phyloP scores from a whole-genome alignment of 2,113 vertebrate genomes.

The Bubo bubo region DNA sequence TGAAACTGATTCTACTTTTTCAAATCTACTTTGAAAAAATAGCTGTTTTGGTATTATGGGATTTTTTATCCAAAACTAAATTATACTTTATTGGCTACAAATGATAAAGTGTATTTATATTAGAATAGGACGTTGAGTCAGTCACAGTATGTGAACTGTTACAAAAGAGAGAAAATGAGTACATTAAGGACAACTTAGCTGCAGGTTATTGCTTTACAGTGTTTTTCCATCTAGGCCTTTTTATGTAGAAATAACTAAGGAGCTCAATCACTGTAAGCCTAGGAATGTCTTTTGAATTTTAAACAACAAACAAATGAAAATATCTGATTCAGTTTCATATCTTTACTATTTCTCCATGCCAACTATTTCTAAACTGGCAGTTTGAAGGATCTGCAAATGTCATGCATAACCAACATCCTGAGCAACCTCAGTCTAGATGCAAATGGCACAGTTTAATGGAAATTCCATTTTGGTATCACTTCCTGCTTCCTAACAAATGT shows the following conservation, averaged over 20 bases:
- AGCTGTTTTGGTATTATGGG: background rate
- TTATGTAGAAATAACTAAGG: background rate
- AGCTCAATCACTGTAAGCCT: background rate
- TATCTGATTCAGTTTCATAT: background rate
- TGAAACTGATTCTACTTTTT: background rate
- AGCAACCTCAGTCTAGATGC: background rate
- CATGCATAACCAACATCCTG: background rate
- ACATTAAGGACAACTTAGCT: background rate
- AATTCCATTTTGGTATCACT: background rate
- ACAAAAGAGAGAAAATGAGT: conserved; percentile 7
- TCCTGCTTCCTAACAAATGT: background rate
- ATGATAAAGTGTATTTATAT: background rate
- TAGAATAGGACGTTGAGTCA: background rate
- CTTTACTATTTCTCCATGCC: background rate
- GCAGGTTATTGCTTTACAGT: conserved; percentile 16
- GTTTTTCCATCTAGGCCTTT: conserved; percentile 13
- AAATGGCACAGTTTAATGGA: background rate
- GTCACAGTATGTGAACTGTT: background rate
- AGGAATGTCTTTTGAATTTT: background rate
- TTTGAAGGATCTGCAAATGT: background rate
- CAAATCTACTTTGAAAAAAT: background rate
- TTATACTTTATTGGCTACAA: background rate
- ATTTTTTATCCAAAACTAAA: background rate
- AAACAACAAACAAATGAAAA: conserved; percentile 17
- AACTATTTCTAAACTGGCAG: background rate